Percentiles rank a stretch among this genome's conserved stretches.
These are phyloP conservation scores for Eupsilia transversa DNA, from an alignment of 2,888 invertebrate species.

Conservation along the genomic window DNA sequence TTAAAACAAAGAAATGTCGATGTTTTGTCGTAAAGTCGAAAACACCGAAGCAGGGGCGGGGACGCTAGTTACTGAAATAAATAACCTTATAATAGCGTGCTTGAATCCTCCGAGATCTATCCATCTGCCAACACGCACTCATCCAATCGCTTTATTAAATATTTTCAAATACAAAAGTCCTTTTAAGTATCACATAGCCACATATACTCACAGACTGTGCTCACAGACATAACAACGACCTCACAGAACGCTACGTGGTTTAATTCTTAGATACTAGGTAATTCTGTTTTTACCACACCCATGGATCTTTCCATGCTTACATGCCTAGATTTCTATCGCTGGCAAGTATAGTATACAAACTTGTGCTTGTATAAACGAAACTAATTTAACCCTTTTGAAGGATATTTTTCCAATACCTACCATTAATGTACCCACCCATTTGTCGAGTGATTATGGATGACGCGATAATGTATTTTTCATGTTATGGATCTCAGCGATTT, in stretches of 20 bases:
- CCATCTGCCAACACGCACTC: neutral
- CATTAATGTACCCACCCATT: neutral
- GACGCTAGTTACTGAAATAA: no score
- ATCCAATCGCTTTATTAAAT: neutral
- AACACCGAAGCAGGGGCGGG: no score
- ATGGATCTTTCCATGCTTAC: neutral
- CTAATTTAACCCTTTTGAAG: neutral
- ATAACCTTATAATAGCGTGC: neutral
- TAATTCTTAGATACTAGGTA: neutral
- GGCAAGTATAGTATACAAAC: neutral
- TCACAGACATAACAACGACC: neutral
- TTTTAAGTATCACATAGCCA: neutral
- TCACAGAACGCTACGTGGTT: neutral
- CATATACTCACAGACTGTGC: neutral
- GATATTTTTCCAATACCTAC: neutral
- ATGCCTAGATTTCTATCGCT: neutral
- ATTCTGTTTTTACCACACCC: neutral
- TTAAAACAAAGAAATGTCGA: no score
- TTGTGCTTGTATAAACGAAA: neutral
- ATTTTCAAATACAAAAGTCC: neutral
- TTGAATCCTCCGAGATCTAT: neutral
- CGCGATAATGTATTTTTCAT: slow-evolving; percentile 38
- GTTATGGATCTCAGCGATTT: slow-evolving; percentile 11
- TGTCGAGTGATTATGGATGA: slow-evolving; percentile 17
- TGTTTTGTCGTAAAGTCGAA: no score